Percentiles rank a stretch among this genome's conserved stretches.
These are phyloP conservation scores for Percina caprodes DNA, from an alignment of 2,113 vertebrate species.

Conservation along the genomic window DNA sequence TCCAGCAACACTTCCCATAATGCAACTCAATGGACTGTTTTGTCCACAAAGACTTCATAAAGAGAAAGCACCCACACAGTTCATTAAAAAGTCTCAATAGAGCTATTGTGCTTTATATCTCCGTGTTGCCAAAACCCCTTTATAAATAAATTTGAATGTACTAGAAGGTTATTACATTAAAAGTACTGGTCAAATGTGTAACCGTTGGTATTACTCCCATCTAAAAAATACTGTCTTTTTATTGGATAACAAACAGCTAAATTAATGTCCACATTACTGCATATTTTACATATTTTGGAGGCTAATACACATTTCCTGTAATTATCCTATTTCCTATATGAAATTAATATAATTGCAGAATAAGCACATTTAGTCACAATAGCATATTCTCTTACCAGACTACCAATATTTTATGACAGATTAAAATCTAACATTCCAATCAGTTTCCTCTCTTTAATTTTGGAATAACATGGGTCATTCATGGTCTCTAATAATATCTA, in stretches of 20 bases:
- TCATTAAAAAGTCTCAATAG: constrained; percentile 10
- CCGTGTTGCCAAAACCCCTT: neutral
- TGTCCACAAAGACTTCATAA: neutral
- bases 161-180: neutral
- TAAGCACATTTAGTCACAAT: neutral
- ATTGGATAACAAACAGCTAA: neutral
- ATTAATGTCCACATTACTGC: neutral
- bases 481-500: neutral
- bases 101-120: neutral
- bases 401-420: neutral
- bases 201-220: neutral
- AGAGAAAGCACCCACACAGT: neutral
- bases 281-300: neutral
- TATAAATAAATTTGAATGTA: neutral
- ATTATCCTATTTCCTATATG: too few relatives aligned
- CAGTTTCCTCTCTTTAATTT: neutral
- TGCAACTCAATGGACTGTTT: neutral
- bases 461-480: neutral
- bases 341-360: neutral
- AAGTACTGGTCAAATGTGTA: neutral
- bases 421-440: neutral
- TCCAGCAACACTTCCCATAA: neutral
- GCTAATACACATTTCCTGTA: too few relatives aligned
- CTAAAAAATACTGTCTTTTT: neutral
- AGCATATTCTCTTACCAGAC: neutral